Conservation (phyloP, 2,797 vertebrate genomes). For the Pteropus rufus region DNA sequence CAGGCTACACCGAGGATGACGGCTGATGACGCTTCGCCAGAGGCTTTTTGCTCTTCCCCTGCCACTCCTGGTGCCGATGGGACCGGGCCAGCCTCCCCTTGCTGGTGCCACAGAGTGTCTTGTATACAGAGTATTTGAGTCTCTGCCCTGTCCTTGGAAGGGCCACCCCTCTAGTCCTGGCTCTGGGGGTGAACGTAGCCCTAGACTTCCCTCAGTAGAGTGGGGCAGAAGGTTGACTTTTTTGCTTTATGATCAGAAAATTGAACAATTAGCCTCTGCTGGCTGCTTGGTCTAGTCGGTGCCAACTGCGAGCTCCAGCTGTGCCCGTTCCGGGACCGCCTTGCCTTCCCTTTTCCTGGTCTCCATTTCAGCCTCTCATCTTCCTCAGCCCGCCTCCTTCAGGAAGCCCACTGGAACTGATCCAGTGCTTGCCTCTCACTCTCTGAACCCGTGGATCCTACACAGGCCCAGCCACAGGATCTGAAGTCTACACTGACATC, state of each 20-base stretch:
- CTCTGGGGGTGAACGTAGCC: background rate
- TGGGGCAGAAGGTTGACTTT: background rate
- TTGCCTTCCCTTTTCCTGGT: background rate
- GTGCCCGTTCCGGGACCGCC: background rate
- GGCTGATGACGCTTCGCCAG: too few relatives aligned
- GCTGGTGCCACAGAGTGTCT: too few relatives aligned
- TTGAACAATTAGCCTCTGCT: background rate
- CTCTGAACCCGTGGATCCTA: background rate
- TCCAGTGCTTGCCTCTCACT: background rate
- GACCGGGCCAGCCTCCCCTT: too few relatives aligned
- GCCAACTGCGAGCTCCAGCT: background rate
- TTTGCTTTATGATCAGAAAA: background rate
- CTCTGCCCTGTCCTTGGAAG: background rate
- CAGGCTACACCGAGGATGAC: too few relatives aligned
- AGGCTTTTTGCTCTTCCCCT: too few relatives aligned
- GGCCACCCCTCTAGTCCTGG: background rate
- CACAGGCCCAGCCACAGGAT: background rate
- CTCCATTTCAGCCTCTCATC: background rate
- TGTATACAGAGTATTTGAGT: too few relatives aligned
- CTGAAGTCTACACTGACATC: background rate
- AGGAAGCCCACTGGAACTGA: background rate
- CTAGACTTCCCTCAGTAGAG: background rate
- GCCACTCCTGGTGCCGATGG: too few relatives aligned
- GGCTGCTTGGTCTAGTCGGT: background rate
- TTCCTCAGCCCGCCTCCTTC: background rate